Percentiles rank a stretch among this genome's conserved stretches.
These are phyloP conservation scores for Noctilio leporinus DNA, from an alignment of 2,113 vertebrate genomes.

Conservation along the genomic window DNA sequence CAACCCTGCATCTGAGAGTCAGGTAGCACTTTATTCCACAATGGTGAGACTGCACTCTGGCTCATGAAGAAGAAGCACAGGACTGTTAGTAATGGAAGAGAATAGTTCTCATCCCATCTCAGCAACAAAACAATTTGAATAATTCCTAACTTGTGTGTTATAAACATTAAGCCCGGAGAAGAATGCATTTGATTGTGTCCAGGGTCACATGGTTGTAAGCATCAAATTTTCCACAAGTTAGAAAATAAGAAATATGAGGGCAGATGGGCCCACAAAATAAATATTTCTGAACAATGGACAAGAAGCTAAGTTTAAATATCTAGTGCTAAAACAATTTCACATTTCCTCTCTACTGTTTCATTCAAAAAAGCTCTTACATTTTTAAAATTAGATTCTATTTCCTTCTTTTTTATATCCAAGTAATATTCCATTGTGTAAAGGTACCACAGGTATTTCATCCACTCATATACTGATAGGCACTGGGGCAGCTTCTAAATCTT, in stretches of 20 bases:
- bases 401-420: no score
- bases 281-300: neutral
- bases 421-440: no score
- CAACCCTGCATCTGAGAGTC: neutral
- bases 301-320: neutral
- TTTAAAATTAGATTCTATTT: no score
- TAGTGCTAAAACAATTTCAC: neutral
- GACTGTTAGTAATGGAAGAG: neutral
- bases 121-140: neutral
- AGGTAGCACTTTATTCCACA: neutral
- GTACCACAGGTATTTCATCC: no score
- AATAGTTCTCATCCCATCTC: neutral
- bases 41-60: neutral
- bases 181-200: neutral
- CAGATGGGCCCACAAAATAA: neutral
- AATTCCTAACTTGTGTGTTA: neutral
- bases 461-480: no score
- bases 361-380: neutral
- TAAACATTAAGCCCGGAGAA: neutral
- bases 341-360: neutral
- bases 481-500: no score
- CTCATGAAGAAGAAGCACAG: neutral
- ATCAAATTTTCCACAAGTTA: neutral
- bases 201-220: neutral
- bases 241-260: neutral